Conservation (phyloP, 2,113 vertebrate species). For the Telmatochromis sp. region DNA sequence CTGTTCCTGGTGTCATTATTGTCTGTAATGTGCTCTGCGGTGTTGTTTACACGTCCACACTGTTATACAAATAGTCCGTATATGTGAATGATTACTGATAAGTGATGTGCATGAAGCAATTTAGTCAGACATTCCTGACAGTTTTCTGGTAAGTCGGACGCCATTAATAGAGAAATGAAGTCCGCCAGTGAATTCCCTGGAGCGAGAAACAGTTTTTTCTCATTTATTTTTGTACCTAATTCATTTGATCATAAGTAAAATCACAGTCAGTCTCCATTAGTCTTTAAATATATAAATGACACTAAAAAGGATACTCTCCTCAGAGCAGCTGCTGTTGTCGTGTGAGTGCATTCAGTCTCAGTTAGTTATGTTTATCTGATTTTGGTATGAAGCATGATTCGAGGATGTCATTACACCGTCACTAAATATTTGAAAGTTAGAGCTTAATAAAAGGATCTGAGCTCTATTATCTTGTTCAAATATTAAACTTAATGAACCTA, state of each 20-base stretch:
- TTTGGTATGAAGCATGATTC: neutral
- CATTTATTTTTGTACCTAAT: neutral
- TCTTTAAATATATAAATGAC: neutral
- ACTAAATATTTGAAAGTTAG: neutral
- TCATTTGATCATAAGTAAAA: neutral
- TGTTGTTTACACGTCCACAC: neutral
- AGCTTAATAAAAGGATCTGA: neutral
- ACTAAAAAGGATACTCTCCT: neutral
- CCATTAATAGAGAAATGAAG: neutral
- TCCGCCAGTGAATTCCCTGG: neutral
- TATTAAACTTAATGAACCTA: neutral
- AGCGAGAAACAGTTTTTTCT: fast-evolving
- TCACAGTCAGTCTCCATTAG: neutral
- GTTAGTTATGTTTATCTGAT: neutral
- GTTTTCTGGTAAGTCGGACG: neutral
- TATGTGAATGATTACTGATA: neutral
- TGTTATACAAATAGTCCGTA: neutral
- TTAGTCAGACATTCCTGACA: neutral
- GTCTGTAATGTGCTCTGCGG: neutral
- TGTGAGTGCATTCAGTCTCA: neutral
- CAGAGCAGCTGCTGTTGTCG: neutral
- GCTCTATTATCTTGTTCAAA: neutral
- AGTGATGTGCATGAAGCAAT: neutral
- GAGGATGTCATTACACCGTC: neutral
- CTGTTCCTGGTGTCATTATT: neutral